These are phyloP conservation scores for Eumacrocentrus americanus DNA, from an alignment of 2,888 invertebrate genomes.

Conservation along the genomic window DNA sequence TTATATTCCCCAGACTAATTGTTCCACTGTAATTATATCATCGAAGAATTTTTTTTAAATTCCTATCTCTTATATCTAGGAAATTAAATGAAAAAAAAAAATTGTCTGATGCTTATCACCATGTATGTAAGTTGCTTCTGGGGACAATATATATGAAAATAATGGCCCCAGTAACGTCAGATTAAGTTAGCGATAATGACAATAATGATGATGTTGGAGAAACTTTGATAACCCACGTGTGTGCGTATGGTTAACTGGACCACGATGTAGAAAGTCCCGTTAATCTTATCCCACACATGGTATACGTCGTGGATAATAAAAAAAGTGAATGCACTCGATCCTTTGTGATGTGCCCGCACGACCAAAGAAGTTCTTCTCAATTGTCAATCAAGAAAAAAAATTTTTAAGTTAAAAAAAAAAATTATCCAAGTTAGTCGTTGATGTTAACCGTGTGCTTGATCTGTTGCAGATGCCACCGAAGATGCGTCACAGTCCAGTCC, in stretches of 20 bases:
- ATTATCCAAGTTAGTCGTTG: not conserved
- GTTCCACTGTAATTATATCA: too few relatives aligned
- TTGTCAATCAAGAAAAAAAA: constrained; percentile 5
- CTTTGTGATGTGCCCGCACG: not conserved
- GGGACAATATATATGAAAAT: too few relatives aligned
- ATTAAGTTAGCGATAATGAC: constrained; percentile 15
- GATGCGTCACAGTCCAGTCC: constrained; percentile 41
- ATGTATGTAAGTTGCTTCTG: too few relatives aligned
- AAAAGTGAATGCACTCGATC: not conserved
- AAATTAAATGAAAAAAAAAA: too few relatives aligned
- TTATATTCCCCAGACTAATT: not conserved
- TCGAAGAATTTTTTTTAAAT: too few relatives aligned
- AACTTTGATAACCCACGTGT: constrained; percentile 7
- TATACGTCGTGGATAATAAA: constrained; percentile 1
- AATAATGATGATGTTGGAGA: constrained; percentile 12
- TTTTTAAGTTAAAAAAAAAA: not conserved
- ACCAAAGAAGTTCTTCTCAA: constrained; percentile 1
- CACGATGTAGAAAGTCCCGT: constrained; percentile 20
- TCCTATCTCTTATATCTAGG: too few relatives aligned
- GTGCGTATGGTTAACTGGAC: constrained; percentile 13
- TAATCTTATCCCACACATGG: constrained; percentile 17
- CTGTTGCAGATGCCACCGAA: constrained; percentile 57
- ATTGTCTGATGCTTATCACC: too few relatives aligned
- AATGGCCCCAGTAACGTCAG: not conserved
- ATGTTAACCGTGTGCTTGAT: constrained; percentile 30